Evolutionary conservation across 1,140 invertebrate species (phyloP), one percentile per base, ranked within the genome.

Genomic region (Drosophila busckii): DNA sequence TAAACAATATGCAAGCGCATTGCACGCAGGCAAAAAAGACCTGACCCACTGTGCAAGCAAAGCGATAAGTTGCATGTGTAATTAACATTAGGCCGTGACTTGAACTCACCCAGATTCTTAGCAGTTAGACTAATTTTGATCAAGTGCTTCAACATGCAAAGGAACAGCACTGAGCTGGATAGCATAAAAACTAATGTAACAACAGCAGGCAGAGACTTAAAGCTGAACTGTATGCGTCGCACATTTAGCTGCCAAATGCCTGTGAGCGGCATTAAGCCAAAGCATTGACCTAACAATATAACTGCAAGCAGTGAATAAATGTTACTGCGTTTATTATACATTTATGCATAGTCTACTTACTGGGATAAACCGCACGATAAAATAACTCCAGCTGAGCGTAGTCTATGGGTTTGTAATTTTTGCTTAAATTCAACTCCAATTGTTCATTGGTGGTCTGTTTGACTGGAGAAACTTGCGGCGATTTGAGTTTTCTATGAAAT

Each of bases 271-370:
- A 87, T 70, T 3, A 85, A 2, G 1, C 69, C 64, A 20, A 85
- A 84, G 5, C 44, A 84, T 42, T 87, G 82, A 0, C 58, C 85
- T 19, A 86, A n/a, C 13, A 86, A 12, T 38, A 87, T 60, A n/a
- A 87, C 85, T 87, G 0, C n/a, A 10, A 10, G 0, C 28, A 2
- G 41, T 1, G 0, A 2, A 12, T 13, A 13, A 7, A 40, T 6
- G 1, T 4, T n/a, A 13, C 15, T 5, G 0, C 15, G 0, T 20
- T 3, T 2, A 15, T 2, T 13, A 9, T 1, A 17, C 20, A n/a
- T 1, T 10, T 25, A n/a, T n/a, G n/a, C n/a, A n/a, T n/a, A n/a
- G 3, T 19, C 6, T 8, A 38, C 63, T 46, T 19, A 85, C 82
- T 68, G 0, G 82, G 82, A 61, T 45, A 65, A 0, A 69, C 67